Evolutionary conservation across 2,888 invertebrate species (phyloP).

Genomic region (Conops quadrifasciatus): DNA sequence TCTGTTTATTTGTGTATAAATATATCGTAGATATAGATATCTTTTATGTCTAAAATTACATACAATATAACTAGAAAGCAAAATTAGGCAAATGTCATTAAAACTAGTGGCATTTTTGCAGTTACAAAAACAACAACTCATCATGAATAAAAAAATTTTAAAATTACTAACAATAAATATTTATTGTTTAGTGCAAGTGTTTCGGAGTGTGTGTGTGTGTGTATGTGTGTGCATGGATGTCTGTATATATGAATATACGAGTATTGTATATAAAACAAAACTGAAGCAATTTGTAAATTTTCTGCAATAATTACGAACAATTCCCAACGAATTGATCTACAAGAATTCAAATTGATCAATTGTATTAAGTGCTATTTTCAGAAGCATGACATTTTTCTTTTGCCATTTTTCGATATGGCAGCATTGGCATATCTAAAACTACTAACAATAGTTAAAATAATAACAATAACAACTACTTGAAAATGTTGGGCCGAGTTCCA

Average conservation of each 20-base stretch:
- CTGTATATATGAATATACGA: background rate
- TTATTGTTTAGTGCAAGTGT: no score
- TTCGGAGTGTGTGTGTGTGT: background rate
- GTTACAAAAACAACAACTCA: no score
- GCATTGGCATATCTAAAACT: background rate
- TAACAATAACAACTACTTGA: background rate
- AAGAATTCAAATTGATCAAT: background rate
- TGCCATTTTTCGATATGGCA: constrained; percentile 29
- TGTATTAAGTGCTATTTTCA: constrained; percentile 44
- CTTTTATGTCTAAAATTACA: no score
- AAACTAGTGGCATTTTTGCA: no score
- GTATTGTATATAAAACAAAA: constrained; percentile 20
- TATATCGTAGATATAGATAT: no score
- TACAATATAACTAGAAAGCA: no score
- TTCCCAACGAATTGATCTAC: no score
- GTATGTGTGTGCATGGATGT: background rate
- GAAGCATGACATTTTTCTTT: background rate
- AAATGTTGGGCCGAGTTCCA: background rate
- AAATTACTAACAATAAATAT: no score
- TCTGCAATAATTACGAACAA: no score
- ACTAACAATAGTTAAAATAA: background rate
- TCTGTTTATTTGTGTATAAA: no score
- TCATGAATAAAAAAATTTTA: no score
- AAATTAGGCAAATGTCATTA: no score
- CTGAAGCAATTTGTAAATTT: constrained; percentile 47